phyloP scores from a whole-genome alignment of 2,113 vertebrate genomes.

The Scomber colias region DNA sequence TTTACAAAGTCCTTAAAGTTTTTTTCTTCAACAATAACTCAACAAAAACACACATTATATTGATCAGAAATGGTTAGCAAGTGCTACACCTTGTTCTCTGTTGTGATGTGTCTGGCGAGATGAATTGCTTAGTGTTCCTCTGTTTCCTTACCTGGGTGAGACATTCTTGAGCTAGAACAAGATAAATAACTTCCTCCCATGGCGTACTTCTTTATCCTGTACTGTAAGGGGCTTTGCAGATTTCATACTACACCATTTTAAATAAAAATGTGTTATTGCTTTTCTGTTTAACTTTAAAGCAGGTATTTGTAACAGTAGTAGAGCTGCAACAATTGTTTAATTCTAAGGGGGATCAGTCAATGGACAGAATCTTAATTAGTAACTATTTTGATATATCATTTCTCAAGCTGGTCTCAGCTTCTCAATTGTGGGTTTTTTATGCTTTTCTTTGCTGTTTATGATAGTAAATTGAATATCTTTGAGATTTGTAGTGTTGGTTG shows the following conservation, averaged over 20 bases:
- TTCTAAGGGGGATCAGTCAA: too few relatives aligned
- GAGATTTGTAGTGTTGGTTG: too few relatives aligned
- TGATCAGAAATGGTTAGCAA: not conserved
- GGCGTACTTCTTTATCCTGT: not conserved
- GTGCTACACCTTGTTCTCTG: not conserved
- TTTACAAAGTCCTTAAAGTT: not conserved
- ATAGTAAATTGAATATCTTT: too few relatives aligned
- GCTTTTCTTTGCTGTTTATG: too few relatives aligned
- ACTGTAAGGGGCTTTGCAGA: not conserved
- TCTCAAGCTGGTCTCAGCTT: too few relatives aligned
- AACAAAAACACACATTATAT: not conserved
- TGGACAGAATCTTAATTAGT: too few relatives aligned
- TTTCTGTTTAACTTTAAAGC: not conserved
- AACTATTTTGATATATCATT: too few relatives aligned
- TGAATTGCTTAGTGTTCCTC: constrained; percentile 20
- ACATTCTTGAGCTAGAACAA: constrained; percentile 59
- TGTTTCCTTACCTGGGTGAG: constrained; percentile 49
- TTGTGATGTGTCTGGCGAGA: constrained; percentile 1
- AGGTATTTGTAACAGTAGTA: not conserved
- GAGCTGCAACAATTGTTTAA: too few relatives aligned
- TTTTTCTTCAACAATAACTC: not conserved
- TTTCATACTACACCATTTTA: not conserved
- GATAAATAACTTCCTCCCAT: constrained; percentile 35
- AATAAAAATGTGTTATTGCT: not conserved
- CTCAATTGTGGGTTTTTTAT: too few relatives aligned